A percentile compares a stretch with the other conserved stretches of the same genome.
phyloP scores from a whole-genome alignment of 2,888 invertebrate species.

The Ecdyonurus torrentis region DNA sequence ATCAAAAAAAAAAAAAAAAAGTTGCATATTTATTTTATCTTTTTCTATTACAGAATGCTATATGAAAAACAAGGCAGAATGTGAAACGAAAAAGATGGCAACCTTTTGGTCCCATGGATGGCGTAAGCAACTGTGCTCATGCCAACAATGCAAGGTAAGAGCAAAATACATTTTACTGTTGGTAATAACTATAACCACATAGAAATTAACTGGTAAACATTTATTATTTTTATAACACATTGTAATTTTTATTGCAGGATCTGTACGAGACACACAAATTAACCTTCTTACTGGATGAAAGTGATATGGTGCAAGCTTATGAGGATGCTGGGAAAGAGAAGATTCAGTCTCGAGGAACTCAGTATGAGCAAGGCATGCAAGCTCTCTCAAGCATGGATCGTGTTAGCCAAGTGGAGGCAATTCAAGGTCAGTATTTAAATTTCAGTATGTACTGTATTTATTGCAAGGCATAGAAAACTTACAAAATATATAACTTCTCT shows the following conservation, averaged over 20 bases:
- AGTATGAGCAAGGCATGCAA: conserved; percentile 59
- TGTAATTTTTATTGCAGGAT: conserved; percentile 22
- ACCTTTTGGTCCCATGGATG: conserved; percentile 62
- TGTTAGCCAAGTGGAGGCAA: conserved; percentile 69
- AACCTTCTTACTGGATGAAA: conserved; percentile 54
- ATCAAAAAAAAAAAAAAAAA: no score
- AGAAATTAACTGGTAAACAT: no score
- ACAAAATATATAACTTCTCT: no score
- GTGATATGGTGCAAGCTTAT: conserved; percentile 71
- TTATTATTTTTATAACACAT: no score
- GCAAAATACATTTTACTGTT: no score
- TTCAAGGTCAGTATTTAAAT: conserved; percentile 41
- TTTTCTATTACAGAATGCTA: conserved; percentile 10
- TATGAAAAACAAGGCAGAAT: conserved; percentile 19
- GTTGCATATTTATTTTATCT: not conserved
- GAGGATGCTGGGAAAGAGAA: conserved; percentile 55
- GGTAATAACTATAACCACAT: no score
- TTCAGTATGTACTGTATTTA: no score
- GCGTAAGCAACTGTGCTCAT: conserved; percentile 47
- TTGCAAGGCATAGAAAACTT: no score
- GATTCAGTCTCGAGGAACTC: conserved; percentile 32
- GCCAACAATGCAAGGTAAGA: conserved; percentile 26
- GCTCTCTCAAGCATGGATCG: conserved; percentile 62
- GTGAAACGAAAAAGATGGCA: conserved; percentile 31
- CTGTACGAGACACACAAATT: conserved; percentile 56